Evolutionary conservation across 1,140 invertebrate species (phyloP).

Genomic region (Cyrtorhinus lividipennis): DNA sequence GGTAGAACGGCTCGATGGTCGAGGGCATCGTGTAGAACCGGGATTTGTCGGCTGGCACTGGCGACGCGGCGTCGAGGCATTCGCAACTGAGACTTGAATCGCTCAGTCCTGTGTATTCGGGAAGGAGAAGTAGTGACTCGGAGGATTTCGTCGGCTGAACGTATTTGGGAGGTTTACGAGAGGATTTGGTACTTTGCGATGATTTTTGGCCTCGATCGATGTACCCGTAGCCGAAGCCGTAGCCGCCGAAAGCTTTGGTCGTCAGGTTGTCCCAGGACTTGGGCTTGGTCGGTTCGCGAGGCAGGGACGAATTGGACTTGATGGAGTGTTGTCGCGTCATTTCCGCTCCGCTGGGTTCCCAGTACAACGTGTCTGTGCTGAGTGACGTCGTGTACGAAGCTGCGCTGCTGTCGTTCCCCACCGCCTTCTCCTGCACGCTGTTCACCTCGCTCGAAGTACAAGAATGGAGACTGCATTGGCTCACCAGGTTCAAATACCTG

Average conservation of each 20-base stretch:
- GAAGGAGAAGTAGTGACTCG: slow-evolving; percentile 51
- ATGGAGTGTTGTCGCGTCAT: slow-evolving; percentile 25
- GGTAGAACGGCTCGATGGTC: slow-evolving; percentile 23
- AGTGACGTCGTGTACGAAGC: slow-evolving; percentile 67
- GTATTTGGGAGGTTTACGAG: slow-evolving; percentile 27
- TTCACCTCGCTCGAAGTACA: slow-evolving; percentile 59
- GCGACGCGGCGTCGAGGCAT: slow-evolving; percentile 37
- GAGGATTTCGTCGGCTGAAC: slow-evolving; percentile 57
- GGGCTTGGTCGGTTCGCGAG: slow-evolving; percentile 40
- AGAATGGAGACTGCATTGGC: slow-evolving; percentile 64
- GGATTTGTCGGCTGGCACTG: slow-evolving; percentile 29
- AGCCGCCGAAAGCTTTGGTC: slow-evolving; percentile 64
- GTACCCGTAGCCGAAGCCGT: slow-evolving; percentile 67
- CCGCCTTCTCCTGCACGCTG: slow-evolving; percentile 24
- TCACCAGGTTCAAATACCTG: slow-evolving; percentile 31
- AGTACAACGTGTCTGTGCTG: slow-evolving; percentile 69
- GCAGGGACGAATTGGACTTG: slow-evolving; percentile 23
- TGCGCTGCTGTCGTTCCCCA: slow-evolving; percentile 41
- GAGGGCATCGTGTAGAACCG: slow-evolving; percentile 19
- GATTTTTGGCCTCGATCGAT: slow-evolving; percentile 23
- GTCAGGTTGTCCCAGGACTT: slow-evolving; percentile 78
- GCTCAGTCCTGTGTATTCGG: slow-evolving; percentile 41
- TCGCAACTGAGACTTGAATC: slow-evolving; percentile 51
- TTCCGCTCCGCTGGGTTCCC: slow-evolving; percentile 30
- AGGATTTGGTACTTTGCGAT: slow-evolving; percentile 15